A percentile compares a stretch with the other conserved stretches of the same genome.
Evolutionary conservation across 2,888 invertebrate genomes (phyloP).

Genomic region (Trissoscelio sp.): DNA sequence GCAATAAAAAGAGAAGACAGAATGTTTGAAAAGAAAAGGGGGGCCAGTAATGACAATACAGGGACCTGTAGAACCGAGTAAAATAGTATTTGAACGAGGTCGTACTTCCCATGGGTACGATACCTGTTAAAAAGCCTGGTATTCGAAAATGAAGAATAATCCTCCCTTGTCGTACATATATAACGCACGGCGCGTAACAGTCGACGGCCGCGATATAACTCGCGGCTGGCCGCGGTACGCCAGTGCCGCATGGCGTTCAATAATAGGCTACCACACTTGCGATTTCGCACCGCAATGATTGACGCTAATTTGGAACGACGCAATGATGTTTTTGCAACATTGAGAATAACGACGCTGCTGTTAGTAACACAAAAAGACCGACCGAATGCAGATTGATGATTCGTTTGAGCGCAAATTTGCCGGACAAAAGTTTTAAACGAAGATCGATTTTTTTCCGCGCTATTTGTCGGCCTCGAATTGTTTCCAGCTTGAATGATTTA

Average conservation of each 20-base stretch:
- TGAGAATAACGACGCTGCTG: slow-evolving; percentile 17
- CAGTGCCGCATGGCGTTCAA: slow-evolving; percentile 60
- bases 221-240: slow-evolving; percentile 35
- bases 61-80: slow-evolving; percentile 22
- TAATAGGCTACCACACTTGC: slow-evolving; percentile 55
- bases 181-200: slow-evolving; percentile 21
- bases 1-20: not conserved
- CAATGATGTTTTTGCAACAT: slow-evolving; percentile 38
- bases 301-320: slow-evolving; percentile 46
- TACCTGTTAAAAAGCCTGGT: slow-evolving; percentile 40
- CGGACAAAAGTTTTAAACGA: slow-evolving; percentile 44
- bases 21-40: not conserved
- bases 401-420: slow-evolving; percentile 27
- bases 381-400: slow-evolving; percentile 52
- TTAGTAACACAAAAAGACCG: slow-evolving; percentile 1
- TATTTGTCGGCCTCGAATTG: slow-evolving; percentile 37
- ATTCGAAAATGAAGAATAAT: slow-evolving; percentile 56
- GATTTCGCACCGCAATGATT: slow-evolving; percentile 42
- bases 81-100: slow-evolving; percentile 44
- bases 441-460: slow-evolving; percentile 43
- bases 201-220: slow-evolving; percentile 21
- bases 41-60: slow-evolving; percentile 5
- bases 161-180: slow-evolving; percentile 34
- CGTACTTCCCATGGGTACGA: slow-evolving; percentile 35
- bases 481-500: slow-evolving; percentile 44